Conservation (phyloP, 2,797 vertebrate genomes). For the Sebastes vulpes region DNA sequence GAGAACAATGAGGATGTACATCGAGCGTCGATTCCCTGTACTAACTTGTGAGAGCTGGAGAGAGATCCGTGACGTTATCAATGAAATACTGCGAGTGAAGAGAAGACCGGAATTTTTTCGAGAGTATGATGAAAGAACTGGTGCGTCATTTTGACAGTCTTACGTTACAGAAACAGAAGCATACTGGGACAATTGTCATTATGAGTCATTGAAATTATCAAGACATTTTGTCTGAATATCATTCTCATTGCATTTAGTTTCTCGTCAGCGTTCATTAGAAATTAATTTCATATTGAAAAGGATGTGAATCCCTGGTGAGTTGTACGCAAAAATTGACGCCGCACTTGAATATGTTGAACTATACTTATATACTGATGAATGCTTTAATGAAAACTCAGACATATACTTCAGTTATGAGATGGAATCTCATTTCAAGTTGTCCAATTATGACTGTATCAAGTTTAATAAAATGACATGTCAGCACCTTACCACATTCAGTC, state of each 20-base stretch:
- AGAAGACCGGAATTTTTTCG: slow-evolving; percentile 77
- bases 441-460: slow-evolving; percentile 40
- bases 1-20: slow-evolving; percentile 71
- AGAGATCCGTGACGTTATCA: slow-evolving; percentile 80
- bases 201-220: slow-evolving; percentile 18
- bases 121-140: slow-evolving; percentile 49
- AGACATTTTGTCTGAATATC: slow-evolving; percentile 21
- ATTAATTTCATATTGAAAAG: slow-evolving; percentile 19
- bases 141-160: slow-evolving; percentile 47
- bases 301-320: slow-evolving; percentile 4
- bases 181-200: slow-evolving; percentile 77
- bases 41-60: slow-evolving; percentile 74
- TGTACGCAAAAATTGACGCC: slow-evolving; percentile 4
- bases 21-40: slow-evolving; percentile 75
- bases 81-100: slow-evolving; percentile 80
- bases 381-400: slow-evolving; percentile 32
- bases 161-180: slow-evolving; percentile 45
- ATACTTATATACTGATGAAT: slow-evolving; percentile 19
- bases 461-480: slow-evolving; percentile 54
- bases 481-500: slow-evolving; percentile 1
- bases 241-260: slow-evolving; percentile 5
- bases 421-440: slow-evolving; percentile 29
- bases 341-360: background rate
- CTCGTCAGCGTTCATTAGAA: slow-evolving; percentile 14
- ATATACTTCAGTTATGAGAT: slow-evolving; percentile 18